phyloP scores from a whole-genome alignment of 2,797 vertebrate genomes.

The Sebastes taczanowskii region DNA sequence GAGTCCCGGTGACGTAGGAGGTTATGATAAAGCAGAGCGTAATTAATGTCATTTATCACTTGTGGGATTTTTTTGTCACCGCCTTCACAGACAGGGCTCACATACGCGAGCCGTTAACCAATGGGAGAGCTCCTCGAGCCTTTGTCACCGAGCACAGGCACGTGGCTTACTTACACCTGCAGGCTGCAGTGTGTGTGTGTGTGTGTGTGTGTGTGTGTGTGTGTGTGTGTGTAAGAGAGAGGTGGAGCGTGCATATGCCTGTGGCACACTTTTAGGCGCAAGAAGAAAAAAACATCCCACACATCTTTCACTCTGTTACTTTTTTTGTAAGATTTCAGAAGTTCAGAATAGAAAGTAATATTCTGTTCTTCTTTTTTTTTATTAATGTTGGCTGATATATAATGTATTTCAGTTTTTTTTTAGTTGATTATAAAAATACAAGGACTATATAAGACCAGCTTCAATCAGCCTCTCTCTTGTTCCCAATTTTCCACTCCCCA shows the following conservation, averaged over 20 bases:
- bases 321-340: not conserved
- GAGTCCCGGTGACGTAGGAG: conserved; percentile 59
- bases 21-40: conserved; percentile 81
- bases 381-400: not conserved
- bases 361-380: not conserved
- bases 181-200: conserved; percentile 30
- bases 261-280: conserved; percentile 29
- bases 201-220: not conserved
- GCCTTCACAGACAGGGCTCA: conserved; percentile 29
- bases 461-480: conserved; percentile 46
- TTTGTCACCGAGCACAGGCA: conserved; percentile 76
- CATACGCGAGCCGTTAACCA: conserved; percentile 73
- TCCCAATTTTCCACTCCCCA: conserved; percentile 52
- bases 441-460: not conserved
- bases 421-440: not conserved
- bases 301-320: not conserved
- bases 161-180: conserved; percentile 83
- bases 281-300: not conserved
- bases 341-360: not conserved
- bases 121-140: conserved; percentile 59
- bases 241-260: not conserved
- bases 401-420: not conserved
- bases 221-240: not conserved
- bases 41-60: conserved; percentile 85
- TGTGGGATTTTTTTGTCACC: conserved; percentile 73